Base-by-base conservation (phyloP, 2,797 vertebrate genomes). In the Anolis apletophallus region DNA sequence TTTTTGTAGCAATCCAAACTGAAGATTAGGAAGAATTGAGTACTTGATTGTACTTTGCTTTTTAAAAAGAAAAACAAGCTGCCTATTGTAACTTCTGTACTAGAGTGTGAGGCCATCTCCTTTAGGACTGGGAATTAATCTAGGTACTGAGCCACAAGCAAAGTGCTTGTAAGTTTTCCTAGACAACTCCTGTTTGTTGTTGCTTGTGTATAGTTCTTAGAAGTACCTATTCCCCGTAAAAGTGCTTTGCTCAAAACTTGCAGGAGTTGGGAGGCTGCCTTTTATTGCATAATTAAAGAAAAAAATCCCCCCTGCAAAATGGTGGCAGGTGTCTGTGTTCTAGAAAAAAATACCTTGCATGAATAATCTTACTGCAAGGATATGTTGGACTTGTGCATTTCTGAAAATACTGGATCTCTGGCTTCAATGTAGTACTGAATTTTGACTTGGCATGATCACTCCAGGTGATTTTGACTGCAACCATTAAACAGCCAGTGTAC, bases 211-310 rank as follows among this genome's bases (percentile, higher is more conserved):
- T 1, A 6, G 74, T 16, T 87, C 61, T 75, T 85, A 57, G 14
- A 85, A 88, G 86, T 59, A 52, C 71, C 86, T 64, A 23, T 83
- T 88, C 40, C 59, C 54, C 75, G 72, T 36, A 54, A 84, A 79
- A 80, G 55, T 14, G 50, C 34, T 84, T 83, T 72, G 46, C 75
- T 64, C 23, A 67, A 36, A 87, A 84, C 5, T 40, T 46, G 46
- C 55, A 84, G 68, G 21, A 68, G 55, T 57, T 36, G 14, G 72
- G 71, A 89, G 84, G 69, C 72, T 86, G 2, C 0, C 9, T 64
- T 67, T 88, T 89, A 61, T 86, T 79, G 82, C 21, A n/a, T 34
- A 23, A 75, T 89, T 88, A 77, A 73, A 87, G 88, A 91, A 68
- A 0, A 81, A 54, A 0, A 71, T 32, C 73, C 86, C 88, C 88